Evolutionary conservation across 1,140 invertebrate genomes (phyloP), one percentile per base, ranked within the genome.

Genomic region (Stegodyphus mimosarum): DNA sequence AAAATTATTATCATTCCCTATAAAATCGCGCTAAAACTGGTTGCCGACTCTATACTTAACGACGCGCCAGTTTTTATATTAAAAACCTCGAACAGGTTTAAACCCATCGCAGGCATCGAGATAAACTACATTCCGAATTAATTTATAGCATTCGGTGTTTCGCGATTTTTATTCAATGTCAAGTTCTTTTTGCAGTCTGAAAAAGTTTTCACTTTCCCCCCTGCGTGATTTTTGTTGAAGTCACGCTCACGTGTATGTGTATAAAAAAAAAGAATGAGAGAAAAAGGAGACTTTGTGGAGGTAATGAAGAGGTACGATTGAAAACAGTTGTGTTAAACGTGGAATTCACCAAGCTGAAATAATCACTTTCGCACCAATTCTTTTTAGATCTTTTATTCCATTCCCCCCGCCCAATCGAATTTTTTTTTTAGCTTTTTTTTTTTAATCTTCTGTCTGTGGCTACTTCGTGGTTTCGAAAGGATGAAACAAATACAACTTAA

Each of bases 91-190:
- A 66, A 53, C 50, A 18, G 76, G 66, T 78, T 78, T 66, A 77
- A 51, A n/a, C 60, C 75, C 64, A 60, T 66, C 48, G 33, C 33
- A 33, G 50, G 74, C 74, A 18, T 53, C 18, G 15, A 17, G 51
- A 67, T 67, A 18, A 78, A 53, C 76, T 78, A 64, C 66, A 78
- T 78, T 78, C 50, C 76, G 64, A 78, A 78, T 69, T 78, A 78
- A 78, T 78, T 78, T 78, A 78, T 53, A 50, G 76, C 76, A 69
- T 78, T 67, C 64, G 55, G 55, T 5, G 55, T 60, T 67, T 67
- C 15, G 13, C 9, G 10, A n/a, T 17, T n/a, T 67, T 67, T 67
- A 67, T 67, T 67, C 64, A 13, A 67, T 67, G 64, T 17, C 64
- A 67, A n/a, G 64, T 67, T 67, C 64, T 60, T 33, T 60, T 60